Evolutionary conservation across 1,140 invertebrate genomes (phyloP).

Genomic region (Zaprionus inermis): DNA sequence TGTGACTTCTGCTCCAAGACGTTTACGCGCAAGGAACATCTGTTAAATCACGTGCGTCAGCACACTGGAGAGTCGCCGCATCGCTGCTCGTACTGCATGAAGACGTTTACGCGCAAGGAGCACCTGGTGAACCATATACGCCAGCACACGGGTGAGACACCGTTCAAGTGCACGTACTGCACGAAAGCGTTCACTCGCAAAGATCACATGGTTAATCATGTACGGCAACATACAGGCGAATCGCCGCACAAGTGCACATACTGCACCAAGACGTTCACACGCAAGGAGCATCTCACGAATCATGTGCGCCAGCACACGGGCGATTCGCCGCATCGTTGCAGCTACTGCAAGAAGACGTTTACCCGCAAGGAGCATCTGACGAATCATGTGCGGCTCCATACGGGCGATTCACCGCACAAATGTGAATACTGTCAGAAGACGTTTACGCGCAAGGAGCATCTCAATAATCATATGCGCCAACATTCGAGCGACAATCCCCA

Average conservation of each 20-base stretch:
- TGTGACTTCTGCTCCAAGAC: constrained; percentile 94
- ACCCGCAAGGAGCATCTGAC: constrained; percentile 95
- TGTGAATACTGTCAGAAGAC: constrained; percentile 93
- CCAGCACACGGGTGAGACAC: constrained; percentile 93
- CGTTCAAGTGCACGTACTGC: constrained; percentile 93
- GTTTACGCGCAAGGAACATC: constrained; percentile 92
- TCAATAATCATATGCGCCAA: constrained; percentile 90
- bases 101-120: constrained; percentile 90
- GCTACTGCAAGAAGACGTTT: constrained; percentile 90
- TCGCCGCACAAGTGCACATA: constrained; percentile 91
- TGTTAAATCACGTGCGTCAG: constrained; percentile 92
- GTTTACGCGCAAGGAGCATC: constrained; percentile 92
- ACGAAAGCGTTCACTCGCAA: constrained; percentile 94
- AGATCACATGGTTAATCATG: constrained; percentile 89
- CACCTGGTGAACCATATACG: constrained; percentile 92
- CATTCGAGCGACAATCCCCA: constrained; percentile 92
- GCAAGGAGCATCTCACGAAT: constrained; percentile 89
- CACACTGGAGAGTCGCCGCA: constrained; percentile 88
- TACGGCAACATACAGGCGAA: constrained; percentile 95
- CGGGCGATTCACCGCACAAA: constrained; percentile 91
- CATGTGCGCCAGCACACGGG: constrained; percentile 91
- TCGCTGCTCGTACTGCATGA: constrained; percentile 88
- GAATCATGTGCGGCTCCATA: constrained; percentile 91
- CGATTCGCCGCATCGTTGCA: constrained; percentile 90
- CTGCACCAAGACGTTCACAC: constrained; percentile 92